Evolutionary conservation across 2,797 vertebrate species (phyloP).

Genomic region (Molossus alvarezi): DNA sequence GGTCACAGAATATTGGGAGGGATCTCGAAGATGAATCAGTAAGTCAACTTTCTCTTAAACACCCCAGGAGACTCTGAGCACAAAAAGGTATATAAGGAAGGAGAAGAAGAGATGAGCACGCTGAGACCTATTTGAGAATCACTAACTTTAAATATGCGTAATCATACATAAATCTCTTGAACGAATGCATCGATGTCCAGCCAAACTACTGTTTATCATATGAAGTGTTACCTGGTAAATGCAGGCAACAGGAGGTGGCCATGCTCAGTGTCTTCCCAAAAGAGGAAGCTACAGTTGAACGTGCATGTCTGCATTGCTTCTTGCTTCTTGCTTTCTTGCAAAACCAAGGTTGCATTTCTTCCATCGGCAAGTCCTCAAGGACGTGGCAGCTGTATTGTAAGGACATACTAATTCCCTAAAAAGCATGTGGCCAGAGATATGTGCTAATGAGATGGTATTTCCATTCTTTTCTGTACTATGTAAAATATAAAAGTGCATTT

Average conservation of each 20-base stretch:
- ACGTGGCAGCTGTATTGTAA: neutral
- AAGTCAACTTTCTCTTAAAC: slow-evolving; percentile 22
- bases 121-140: slow-evolving; percentile 46
- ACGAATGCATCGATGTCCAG: neutral
- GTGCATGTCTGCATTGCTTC: neutral
- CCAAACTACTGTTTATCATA: neutral
- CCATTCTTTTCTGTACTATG: neutral
- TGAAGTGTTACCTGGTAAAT: neutral
- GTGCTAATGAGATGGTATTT: neutral
- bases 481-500: neutral
- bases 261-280: neutral
- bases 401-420: neutral
- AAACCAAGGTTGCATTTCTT: neutral
- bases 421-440: neutral
- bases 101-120: neutral
- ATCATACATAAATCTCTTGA: neutral
- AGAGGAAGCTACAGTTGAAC: neutral
- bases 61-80: neutral
- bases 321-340: neutral
- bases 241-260: neutral
- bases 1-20: neutral
- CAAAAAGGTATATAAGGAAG: neutral
- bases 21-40: neutral
- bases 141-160: neutral
- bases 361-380: neutral